These are phyloP conservation scores for Orthosia incerta DNA, from an alignment of 2,888 invertebrate genomes.

Conservation along the genomic window DNA sequence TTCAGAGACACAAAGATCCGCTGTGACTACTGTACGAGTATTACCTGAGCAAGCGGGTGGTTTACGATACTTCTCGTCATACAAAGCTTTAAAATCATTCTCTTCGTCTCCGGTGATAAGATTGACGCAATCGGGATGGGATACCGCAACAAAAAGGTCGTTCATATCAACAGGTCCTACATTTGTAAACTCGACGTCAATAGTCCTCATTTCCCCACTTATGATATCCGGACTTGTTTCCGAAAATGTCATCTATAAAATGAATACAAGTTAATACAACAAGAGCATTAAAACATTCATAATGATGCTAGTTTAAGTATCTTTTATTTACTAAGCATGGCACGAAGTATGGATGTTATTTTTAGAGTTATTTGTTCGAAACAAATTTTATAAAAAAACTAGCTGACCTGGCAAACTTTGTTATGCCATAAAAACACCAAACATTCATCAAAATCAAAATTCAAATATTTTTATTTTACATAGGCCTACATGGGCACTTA, in stretches of 20 bases:
- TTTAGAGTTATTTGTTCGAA: background rate
- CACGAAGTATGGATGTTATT: background rate
- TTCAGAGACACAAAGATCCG: too few species aligned
- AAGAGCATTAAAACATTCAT: background rate
- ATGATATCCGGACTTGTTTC: conserved; percentile 93
- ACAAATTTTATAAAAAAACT: background rate
- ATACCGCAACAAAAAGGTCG: conserved; percentile 92
- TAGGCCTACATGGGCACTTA: too few species aligned
- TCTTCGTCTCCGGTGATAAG: conserved; percentile 78
- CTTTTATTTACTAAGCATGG: background rate
- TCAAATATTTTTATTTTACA: too few species aligned
- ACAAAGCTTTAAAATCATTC: conserved; percentile 77
- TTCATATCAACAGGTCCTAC: conserved; percentile 92
- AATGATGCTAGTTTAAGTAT: background rate
- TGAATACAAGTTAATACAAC: background rate
- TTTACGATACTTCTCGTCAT: conserved; percentile 87
- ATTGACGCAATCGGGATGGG: conserved; percentile 93
- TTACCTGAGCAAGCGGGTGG: conserved; percentile 87
- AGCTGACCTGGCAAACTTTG: too few species aligned
- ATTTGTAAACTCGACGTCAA: conserved; percentile 93
- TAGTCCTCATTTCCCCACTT: conserved; percentile 93
- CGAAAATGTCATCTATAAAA: conserved; percentile 92
- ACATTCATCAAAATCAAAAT: too few species aligned
- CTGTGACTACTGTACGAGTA: background rate
- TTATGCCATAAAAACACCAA: too few species aligned